Evolutionary conservation across 2,797 vertebrate species (phyloP).

Genomic region (Xenops minutus): DNA sequence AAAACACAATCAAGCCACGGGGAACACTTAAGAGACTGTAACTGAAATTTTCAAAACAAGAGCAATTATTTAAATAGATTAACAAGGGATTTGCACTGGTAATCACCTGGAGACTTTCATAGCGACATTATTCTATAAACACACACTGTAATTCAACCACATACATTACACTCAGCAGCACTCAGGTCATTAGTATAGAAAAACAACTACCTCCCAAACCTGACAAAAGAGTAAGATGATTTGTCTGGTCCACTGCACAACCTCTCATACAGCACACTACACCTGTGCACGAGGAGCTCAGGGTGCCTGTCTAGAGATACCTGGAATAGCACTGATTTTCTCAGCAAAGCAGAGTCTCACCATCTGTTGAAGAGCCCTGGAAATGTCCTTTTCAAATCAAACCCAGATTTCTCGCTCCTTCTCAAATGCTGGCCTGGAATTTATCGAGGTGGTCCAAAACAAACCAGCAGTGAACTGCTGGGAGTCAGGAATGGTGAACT

Average conservation of each 20-base stretch:
- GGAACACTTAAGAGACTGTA: background rate
- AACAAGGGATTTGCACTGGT: background rate
- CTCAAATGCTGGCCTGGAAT: background rate
- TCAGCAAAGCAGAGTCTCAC: background rate
- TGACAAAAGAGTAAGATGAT: background rate
- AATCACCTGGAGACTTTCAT: background rate
- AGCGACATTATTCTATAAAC: background rate
- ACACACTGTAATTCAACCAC: background rate
- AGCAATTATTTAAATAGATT: background rate
- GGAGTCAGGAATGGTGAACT: background rate
- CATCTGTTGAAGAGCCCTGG: background rate
- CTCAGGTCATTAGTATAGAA: background rate
- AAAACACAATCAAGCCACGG: background rate
- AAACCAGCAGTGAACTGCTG: fast-evolving
- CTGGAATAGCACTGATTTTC: background rate
- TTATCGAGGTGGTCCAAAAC: background rate
- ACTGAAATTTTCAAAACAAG: background rate
- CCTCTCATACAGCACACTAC: background rate
- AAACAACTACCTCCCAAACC: background rate
- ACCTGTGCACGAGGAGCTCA: background rate
- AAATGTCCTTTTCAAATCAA: background rate
- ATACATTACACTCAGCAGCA: background rate
- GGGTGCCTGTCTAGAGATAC: background rate
- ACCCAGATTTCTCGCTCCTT: background rate
- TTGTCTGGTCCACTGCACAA: background rate